phyloP scores from a whole-genome alignment of 2,888 invertebrate genomes.

The Habrosyne pyritoides region DNA sequence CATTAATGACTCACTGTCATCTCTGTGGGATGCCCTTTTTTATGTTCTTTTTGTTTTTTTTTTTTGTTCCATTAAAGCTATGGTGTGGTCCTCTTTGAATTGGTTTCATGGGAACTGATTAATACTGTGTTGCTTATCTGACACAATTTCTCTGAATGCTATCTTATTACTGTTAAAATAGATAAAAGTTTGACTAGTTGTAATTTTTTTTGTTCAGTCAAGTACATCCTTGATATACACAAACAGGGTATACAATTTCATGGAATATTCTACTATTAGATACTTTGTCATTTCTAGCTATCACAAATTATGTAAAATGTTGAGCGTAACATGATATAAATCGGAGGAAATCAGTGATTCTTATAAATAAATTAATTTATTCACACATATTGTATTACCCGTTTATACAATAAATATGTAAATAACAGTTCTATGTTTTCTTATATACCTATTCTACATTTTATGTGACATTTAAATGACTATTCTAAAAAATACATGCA shows the following conservation, averaged over 20 bases:
- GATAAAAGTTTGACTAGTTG: too few relatives aligned
- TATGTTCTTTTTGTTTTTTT: slow-evolving; percentile 17
- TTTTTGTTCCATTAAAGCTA: slow-evolving; percentile 10
- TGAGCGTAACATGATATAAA: too few relatives aligned
- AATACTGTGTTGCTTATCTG: background rate
- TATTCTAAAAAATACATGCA: slow-evolving; percentile 12
- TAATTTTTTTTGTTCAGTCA: too few relatives aligned
- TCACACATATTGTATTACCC: background rate
- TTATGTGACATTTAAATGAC: slow-evolving; percentile 24
- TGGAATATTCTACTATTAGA: too few relatives aligned
- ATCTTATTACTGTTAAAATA: background rate
- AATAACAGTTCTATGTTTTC: too few relatives aligned
- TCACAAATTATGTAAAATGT: too few relatives aligned
- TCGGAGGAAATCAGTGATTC: background rate
- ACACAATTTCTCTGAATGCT: background rate
- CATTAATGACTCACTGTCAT: slow-evolving; percentile 55
- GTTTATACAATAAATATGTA: too few relatives aligned
- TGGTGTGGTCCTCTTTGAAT: slow-evolving; percentile 27
- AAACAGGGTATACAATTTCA: too few relatives aligned
- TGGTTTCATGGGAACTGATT: background rate
- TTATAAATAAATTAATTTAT: background rate
- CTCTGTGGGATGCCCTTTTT: slow-evolving; percentile 40
- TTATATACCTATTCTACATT: slow-evolving; percentile 1
- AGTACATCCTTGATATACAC: too few relatives aligned
- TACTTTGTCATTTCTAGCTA: too few relatives aligned